A percentile compares a stretch with the other conserved stretches of the same genome.
Conservation (phyloP, 2,888 invertebrate genomes). For the Patella ulyssiponensis region DNA sequence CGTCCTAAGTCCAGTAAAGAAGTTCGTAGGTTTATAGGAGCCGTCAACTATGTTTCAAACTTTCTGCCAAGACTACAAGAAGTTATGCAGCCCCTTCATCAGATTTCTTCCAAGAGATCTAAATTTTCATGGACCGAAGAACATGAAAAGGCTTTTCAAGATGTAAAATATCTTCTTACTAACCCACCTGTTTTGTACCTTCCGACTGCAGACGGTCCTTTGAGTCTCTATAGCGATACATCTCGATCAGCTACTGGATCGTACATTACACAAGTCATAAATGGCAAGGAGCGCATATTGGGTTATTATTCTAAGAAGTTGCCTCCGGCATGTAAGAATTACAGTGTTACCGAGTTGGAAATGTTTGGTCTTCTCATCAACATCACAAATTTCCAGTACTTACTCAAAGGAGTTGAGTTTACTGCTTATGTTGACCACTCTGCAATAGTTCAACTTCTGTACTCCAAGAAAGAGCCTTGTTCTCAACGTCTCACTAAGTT, state of each 20-base stretch:
- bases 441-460: not conserved
- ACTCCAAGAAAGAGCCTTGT: not conserved
- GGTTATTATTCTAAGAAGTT: conserved; percentile 7
- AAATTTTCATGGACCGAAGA: not conserved
- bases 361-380: not conserved
- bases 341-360: not conserved
- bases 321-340: not conserved
- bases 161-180: not conserved
- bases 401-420: not conserved
- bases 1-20: not conserved
- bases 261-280: not conserved
- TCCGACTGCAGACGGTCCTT: not conserved
- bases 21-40: not conserved
- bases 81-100: not conserved
- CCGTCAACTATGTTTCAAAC: not conserved
- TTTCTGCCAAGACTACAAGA: not conserved
- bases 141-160: not conserved
- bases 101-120: not conserved
- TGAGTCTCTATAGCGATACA: not conserved
- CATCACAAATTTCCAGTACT: too few relatives aligned
- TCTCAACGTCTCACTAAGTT: not conserved
- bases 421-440: not conserved
- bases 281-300: not conserved
- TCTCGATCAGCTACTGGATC: not conserved
- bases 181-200: conserved; percentile 1